phyloP scores from a whole-genome alignment of 2,888 invertebrate genomes.

The Rhorus exstirpatorius region DNA sequence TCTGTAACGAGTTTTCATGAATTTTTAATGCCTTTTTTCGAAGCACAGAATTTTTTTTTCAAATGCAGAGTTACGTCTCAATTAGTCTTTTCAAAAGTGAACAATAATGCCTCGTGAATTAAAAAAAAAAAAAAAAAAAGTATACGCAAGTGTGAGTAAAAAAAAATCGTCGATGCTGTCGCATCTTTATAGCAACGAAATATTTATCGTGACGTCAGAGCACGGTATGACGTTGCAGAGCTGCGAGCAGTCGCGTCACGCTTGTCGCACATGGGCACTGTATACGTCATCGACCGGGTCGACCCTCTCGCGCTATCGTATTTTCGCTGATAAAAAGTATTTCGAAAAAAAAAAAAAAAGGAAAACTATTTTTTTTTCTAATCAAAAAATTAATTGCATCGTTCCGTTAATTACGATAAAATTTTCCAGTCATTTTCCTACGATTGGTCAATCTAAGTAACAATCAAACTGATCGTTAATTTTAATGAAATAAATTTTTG shows the following conservation, averaged over 20 bases:
- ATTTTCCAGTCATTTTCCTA: no score
- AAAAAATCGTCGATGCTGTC: constrained; percentile 32
- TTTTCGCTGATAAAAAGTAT: constrained; percentile 4
- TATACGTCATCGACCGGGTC: constrained; percentile 55
- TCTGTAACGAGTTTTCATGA: no score
- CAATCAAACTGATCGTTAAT: no score
- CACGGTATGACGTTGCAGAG: constrained; percentile 49
- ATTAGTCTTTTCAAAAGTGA: no score
- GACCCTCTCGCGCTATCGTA: not conserved
- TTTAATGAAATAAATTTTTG: no score
- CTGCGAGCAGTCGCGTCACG: constrained; percentile 38
- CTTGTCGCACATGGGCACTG: constrained; percentile 12
- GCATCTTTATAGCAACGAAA: constrained; percentile 22
- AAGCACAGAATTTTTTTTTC: no score
- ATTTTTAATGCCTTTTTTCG: no score
- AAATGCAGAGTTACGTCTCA: no score
- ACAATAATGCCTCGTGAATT: no score
- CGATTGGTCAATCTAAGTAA: no score
- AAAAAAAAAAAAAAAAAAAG: no score
- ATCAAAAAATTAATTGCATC: constrained; percentile 15
- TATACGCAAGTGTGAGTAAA: constrained; percentile 14
- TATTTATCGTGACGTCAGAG: constrained; percentile 47
- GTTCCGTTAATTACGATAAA: not conserved
- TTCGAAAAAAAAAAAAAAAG: not conserved
- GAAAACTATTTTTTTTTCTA: no score